A percentile compares a stretch with the other conserved stretches of the same genome.
These are phyloP conservation scores for Sciurus niger DNA, from an alignment of 2,113 vertebrate genomes.

Conservation along the genomic window DNA sequence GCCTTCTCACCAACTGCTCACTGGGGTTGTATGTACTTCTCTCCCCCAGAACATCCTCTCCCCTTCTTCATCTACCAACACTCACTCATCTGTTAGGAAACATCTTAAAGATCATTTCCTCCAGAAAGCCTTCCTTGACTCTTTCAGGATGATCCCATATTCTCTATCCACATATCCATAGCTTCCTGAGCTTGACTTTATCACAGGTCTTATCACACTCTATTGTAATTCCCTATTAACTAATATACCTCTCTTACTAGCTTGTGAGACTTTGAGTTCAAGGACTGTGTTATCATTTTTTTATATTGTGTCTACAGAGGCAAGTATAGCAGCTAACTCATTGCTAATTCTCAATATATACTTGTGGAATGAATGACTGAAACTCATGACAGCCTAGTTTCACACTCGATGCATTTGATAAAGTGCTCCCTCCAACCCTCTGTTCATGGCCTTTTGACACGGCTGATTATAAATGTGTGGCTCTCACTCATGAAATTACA, in stretches of 20 bases:
- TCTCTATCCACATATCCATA: neutral
- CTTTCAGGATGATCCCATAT: neutral
- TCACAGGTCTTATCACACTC: neutral
- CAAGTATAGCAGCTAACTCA: neutral
- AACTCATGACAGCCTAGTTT: neutral
- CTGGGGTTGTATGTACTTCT: neutral
- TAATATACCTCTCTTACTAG: neutral
- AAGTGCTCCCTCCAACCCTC: neutral
- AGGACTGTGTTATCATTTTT: neutral
- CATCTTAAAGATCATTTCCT: constrained; percentile 19
- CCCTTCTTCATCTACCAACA: neutral
- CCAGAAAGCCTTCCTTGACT: neutral
- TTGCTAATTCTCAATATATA: neutral
- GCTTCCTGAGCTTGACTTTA: neutral
- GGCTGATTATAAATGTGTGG: neutral
- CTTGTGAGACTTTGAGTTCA: neutral
- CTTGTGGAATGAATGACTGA: neutral
- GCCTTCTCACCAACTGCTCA: neutral
- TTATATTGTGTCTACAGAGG: neutral
- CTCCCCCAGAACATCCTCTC: neutral
- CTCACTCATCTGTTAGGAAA: neutral
- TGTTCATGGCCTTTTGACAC: neutral
- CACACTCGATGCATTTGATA: neutral
- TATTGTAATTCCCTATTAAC: neutral
- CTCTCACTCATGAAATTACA: constrained; percentile 44